phyloP scores from a whole-genome alignment of 2,888 invertebrate genomes.

The Tinea semifulvella region DNA sequence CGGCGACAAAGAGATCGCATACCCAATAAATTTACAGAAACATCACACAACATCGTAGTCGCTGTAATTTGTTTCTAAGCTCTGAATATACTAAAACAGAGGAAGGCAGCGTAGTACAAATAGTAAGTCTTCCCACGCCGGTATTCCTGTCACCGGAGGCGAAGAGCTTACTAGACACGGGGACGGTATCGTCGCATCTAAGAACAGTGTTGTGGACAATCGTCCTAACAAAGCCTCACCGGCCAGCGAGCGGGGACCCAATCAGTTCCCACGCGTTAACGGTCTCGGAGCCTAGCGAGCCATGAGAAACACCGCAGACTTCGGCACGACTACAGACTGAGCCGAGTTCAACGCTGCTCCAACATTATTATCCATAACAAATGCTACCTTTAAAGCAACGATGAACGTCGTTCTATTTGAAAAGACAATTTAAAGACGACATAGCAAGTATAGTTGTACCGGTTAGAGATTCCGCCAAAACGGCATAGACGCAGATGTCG shows the following conservation, averaged over 20 bases:
- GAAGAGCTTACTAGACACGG: conserved; percentile 32
- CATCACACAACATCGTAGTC: conserved; percentile 3
- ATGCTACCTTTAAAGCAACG: conserved; percentile 12
- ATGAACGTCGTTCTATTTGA: conserved; percentile 15
- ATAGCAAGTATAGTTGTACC: not conserved
- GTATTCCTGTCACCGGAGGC: conserved; percentile 53
- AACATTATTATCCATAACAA: conserved; percentile 25
- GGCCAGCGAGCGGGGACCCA: conserved; percentile 41
- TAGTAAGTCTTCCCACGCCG: conserved; percentile 40
- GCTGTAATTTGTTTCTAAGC: conserved; percentile 1
- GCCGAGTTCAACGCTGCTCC: conserved; percentile 41
- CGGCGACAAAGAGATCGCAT: conserved; percentile 6
- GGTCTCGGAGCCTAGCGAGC: conserved; percentile 42
- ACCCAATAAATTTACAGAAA: conserved; percentile 8
- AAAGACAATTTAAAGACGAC: not conserved
- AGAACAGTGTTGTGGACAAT: conserved; percentile 59
- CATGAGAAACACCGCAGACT: conserved; percentile 30
- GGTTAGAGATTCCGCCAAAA: conserved; percentile 28
- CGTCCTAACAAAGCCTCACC: conserved; percentile 63
- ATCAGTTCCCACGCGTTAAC: conserved; percentile 66
- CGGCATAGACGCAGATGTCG: conserved; percentile 43
- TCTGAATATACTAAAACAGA: not conserved
- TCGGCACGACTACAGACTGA: conserved; percentile 40
- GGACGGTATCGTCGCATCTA: conserved; percentile 56
- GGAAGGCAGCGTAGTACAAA: not conserved